These are phyloP conservation scores for Eupithecia centaureata DNA, from an alignment of 2,888 invertebrate species.

Conservation along the genomic window DNA sequence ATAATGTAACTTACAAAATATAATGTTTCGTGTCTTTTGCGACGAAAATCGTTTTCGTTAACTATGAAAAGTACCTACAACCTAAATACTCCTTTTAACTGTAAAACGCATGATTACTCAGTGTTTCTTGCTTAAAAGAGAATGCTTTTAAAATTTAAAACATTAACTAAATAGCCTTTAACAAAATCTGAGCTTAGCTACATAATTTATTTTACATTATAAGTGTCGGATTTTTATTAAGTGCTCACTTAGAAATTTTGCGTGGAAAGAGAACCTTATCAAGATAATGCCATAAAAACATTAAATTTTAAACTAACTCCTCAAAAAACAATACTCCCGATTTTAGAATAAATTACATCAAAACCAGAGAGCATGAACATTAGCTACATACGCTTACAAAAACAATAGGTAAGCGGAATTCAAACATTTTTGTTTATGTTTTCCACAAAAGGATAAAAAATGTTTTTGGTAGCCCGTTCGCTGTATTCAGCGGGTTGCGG, in stretches of 20 bases:
- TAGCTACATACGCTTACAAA: conserved; percentile 62
- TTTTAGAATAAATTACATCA: conserved; percentile 48
- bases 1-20: no score
- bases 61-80: no score
- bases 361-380: conserved; percentile 53
- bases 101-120: no score
- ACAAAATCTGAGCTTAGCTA: background rate
- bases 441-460: conserved; percentile 61
- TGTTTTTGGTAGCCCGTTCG: conserved; percentile 57
- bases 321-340: conserved; percentile 26
- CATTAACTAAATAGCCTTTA: background rate
- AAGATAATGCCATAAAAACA: background rate
- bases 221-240: background rate
- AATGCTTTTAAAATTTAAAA: no score
- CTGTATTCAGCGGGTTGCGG: conserved; percentile 61
- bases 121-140: no score
- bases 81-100: no score
- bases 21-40: no score
- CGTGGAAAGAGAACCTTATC: background rate
- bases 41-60: no score
- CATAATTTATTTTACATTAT: background rate
- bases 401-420: conserved; percentile 69
- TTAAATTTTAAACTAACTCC: conserved; percentile 12
- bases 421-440: conserved; percentile 73
- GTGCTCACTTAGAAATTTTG: background rate